These are phyloP conservation scores for Aphaenogaster floridana DNA, from an alignment of 1,140 invertebrate genomes.

Conservation along the genomic window DNA sequence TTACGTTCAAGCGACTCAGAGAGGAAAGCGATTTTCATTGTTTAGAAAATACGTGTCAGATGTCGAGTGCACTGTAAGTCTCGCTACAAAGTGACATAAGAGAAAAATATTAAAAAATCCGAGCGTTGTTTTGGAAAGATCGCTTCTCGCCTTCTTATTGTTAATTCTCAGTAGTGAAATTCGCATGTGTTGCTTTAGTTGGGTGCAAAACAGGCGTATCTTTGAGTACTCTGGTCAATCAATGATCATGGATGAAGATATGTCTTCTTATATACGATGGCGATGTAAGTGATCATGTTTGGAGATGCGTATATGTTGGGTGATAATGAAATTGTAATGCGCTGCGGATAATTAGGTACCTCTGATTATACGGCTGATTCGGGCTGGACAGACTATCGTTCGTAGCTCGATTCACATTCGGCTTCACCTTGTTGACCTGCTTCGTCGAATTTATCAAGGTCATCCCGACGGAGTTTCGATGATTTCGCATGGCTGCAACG, in stretches of 20 bases:
- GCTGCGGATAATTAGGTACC: conserved; percentile 75
- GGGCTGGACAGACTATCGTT: conserved; percentile 88
- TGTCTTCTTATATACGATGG: conserved; percentile 12
- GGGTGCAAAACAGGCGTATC: conserved; percentile 35
- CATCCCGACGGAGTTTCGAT: conserved; percentile 90
- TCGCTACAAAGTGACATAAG: conserved; percentile 10
- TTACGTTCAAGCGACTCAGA: conserved; percentile 52
- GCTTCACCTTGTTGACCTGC: conserved; percentile 95
- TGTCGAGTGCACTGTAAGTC: conserved; percentile 61
- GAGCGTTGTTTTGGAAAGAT: neutral
- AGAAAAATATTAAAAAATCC: neutral
- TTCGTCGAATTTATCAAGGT: conserved; percentile 89
- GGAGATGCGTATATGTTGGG: neutral
- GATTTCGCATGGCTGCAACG: conserved; percentile 88
- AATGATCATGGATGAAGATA: conserved; percentile 11
- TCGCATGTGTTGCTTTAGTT: conserved; percentile 35
- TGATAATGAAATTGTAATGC: neutral
- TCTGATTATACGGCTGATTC: conserved; percentile 86
- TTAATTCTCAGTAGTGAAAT: conserved; percentile 66
- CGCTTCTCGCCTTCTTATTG: neutral
- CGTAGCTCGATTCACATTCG: conserved; percentile 92
- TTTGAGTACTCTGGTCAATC: neutral
- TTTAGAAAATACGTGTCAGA: conserved; percentile 47
- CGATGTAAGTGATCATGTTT: conserved; percentile 54
- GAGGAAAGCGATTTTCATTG: conserved; percentile 39